Conservation (phyloP, 1,140 invertebrate genomes). For the Araneus ventricosus region DNA sequence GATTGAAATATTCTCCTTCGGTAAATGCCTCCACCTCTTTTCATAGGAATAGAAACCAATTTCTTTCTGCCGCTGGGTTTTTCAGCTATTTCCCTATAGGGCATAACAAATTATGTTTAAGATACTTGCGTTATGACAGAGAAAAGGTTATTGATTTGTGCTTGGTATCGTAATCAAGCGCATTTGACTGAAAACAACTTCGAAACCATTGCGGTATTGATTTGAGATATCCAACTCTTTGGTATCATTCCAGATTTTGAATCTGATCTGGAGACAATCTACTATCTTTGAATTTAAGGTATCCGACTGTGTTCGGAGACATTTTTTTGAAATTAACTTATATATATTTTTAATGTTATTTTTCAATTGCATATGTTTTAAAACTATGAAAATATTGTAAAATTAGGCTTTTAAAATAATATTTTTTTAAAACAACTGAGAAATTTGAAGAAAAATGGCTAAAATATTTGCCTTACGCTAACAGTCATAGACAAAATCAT, state of each 20-base stretch:
- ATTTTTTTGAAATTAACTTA: too few relatives aligned
- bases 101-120: background rate
- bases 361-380: too few relatives aligned
- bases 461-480: too few relatives aligned
- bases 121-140: background rate
- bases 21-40: background rate
- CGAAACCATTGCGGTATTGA: background rate
- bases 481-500: too few relatives aligned
- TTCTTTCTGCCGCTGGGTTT: background rate
- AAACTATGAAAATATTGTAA: too few relatives aligned
- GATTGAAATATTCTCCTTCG: conserved; percentile 23
- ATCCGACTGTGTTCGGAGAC: too few relatives aligned
- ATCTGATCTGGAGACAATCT: background rate
- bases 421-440: too few relatives aligned
- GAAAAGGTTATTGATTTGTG: background rate
- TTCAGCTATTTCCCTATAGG: background rate
- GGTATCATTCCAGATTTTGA: background rate
- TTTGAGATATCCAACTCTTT: background rate
- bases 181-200: background rate
- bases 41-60: background rate
- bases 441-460: too few relatives aligned
- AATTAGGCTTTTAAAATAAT: too few relatives aligned
- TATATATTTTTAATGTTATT: too few relatives aligned
- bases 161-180: background rate
- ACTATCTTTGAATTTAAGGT: too few relatives aligned